phyloP scores from a whole-genome alignment of 2,113 vertebrate species.

The Urocolius indicus region DNA sequence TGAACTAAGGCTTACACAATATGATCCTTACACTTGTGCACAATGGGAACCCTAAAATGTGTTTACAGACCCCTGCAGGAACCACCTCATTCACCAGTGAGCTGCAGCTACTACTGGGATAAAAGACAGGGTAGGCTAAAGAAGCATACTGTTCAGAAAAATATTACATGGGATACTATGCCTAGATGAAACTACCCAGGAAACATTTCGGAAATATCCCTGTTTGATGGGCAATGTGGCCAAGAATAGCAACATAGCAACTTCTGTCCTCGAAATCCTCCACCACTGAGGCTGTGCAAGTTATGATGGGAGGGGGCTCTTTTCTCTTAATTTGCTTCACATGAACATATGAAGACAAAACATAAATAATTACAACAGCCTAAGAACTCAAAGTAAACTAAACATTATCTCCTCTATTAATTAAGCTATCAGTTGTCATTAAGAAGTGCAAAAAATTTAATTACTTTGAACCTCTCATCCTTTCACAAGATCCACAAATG shows the following conservation, averaged over 20 bases:
- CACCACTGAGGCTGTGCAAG: not conserved
- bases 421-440: conserved; percentile 12
- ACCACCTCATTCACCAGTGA: not conserved
- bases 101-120: not conserved
- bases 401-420: not conserved
- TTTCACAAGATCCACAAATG: not conserved
- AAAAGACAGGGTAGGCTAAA: not conserved
- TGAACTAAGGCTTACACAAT: not conserved
- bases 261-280: not conserved
- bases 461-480: conserved; percentile 20
- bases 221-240: not conserved
- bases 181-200: not conserved
- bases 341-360: conserved; percentile 4
- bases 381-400: not conserved
- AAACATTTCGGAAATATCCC: not conserved
- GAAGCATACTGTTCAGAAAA: not conserved
- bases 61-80: not conserved
- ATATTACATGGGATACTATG: not conserved
- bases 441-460: conserved; percentile 38
- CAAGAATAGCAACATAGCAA: not conserved
- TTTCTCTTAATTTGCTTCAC: not conserved
- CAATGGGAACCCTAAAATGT: not conserved
- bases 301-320: not conserved
- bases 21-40: not conserved
- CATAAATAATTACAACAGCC: not conserved